Evolutionary conservation across 2,888 invertebrate genomes (phyloP).

Genomic region (Trichogramma evanescens): DNA sequence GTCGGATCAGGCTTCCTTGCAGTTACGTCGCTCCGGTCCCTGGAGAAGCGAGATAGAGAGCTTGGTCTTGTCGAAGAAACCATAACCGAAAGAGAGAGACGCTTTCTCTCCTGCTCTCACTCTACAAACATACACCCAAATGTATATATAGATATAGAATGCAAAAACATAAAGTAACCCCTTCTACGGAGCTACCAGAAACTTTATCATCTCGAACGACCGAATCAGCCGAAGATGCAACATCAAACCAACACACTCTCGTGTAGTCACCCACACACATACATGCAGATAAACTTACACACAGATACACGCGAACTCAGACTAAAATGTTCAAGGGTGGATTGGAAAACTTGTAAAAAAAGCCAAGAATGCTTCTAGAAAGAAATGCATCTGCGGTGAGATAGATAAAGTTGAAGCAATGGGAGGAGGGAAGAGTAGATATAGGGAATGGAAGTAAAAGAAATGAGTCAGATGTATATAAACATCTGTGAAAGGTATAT

Average conservation of each 20-base stretch:
- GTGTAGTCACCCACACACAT: conserved; percentile 14
- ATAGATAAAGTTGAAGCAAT: conserved; percentile 9
- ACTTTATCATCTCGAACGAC: conserved; percentile 28
- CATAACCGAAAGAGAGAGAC: conserved; percentile 38
- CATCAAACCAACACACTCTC: conserved; percentile 8
- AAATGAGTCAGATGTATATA: conserved; percentile 16
- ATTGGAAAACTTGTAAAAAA: conserved; percentile 18
- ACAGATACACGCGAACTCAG: conserved; percentile 15
- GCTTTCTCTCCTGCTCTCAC: conserved; percentile 14
- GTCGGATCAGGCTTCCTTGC: conserved; percentile 15
- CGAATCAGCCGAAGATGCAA: conserved; percentile 24
- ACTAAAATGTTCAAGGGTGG: not conserved
- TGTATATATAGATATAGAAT: conserved; percentile 38
- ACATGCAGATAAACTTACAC: not conserved
- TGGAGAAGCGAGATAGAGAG: conserved; percentile 4
- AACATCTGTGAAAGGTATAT: not conserved
- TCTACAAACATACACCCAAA: too few species aligned
- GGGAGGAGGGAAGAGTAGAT: not conserved
- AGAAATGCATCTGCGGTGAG: not conserved
- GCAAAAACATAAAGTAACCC: conserved; percentile 42
- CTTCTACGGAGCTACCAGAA: conserved; percentile 7
- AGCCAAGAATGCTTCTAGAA: conserved; percentile 13
- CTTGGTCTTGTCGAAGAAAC: conserved; percentile 36
- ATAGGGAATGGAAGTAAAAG: conserved; percentile 15
- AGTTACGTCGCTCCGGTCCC: not conserved